Percentiles rank a stretch among this genome's conserved stretches.
These are phyloP conservation scores for Ispidina picta DNA, from an alignment of 2,797 vertebrate species.

Conservation along the genomic window DNA sequence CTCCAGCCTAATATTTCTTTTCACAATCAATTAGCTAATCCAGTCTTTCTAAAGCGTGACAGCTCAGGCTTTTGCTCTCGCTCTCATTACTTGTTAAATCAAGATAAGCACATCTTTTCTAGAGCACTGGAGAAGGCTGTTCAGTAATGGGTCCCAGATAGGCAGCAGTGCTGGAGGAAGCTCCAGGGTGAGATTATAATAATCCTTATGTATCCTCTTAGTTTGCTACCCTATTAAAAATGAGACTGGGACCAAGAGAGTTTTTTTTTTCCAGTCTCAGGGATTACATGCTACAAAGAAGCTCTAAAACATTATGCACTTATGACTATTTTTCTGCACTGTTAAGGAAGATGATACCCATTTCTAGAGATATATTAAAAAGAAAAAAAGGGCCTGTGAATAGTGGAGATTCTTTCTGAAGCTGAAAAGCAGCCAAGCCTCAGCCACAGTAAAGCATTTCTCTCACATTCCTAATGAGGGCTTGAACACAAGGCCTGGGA, in stretches of 20 bases:
- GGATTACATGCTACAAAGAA: conserved; percentile 36
- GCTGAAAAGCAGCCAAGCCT: conserved; percentile 13
- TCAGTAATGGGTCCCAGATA: conserved; percentile 16
- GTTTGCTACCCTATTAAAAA: conserved; percentile 53
- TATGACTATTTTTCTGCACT: conserved; percentile 1
- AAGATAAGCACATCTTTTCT: conserved; percentile 59
- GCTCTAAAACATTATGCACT: conserved; percentile 5
- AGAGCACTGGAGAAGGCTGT: conserved; percentile 7
- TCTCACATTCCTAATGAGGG: not conserved
- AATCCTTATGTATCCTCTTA: conserved; percentile 56
- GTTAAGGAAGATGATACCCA: not conserved
- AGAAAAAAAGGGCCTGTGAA: not conserved
- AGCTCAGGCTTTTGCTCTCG: conserved; percentile 16
- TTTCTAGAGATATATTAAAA: not conserved
- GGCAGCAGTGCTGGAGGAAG: conserved; percentile 9
- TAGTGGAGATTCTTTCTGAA: not conserved
- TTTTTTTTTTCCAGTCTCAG: not conserved
- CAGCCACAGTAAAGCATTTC: conserved; percentile 8
- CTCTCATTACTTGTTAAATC: conserved; percentile 53
- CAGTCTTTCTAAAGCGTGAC: not conserved
- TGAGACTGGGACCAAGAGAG: conserved; percentile 18
- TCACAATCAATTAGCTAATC: conserved; percentile 51
- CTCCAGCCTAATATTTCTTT: conserved; percentile 18
- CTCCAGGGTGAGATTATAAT: conserved; percentile 57
- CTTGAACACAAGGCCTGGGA: not conserved